phyloP scores from a whole-genome alignment of 2,888 invertebrate species.

The Drosophila lacicola region DNA sequence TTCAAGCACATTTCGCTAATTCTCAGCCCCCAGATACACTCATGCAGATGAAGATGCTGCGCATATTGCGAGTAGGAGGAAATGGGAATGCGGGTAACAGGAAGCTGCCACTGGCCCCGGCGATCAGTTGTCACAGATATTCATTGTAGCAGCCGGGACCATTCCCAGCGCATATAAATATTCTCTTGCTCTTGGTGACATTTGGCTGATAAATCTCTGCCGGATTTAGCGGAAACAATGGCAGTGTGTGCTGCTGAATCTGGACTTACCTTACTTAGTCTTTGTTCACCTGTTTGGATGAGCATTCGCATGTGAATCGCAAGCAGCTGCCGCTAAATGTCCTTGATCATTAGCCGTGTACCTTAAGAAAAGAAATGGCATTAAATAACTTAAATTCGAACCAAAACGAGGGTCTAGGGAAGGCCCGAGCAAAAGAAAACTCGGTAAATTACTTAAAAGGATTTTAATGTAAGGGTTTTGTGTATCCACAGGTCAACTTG shows the following conservation, averaged over 20 bases:
- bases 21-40: slow-evolving; percentile 39
- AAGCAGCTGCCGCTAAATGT: slow-evolving; percentile 57
- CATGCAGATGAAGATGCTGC: slow-evolving; percentile 48
- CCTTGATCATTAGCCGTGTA: slow-evolving; percentile 62
- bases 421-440: slow-evolving; percentile 49
- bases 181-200: slow-evolving; percentile 78
- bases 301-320: slow-evolving; percentile 22
- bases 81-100: slow-evolving; percentile 34
- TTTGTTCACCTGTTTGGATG: slow-evolving; percentile 32
- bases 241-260: slow-evolving; percentile 37
- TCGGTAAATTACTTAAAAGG: slow-evolving; percentile 65
- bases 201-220: slow-evolving; percentile 79
- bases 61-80: slow-evolving; percentile 45
- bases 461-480: slow-evolving; percentile 1
- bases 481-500: too few relatives aligned
- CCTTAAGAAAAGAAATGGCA: slow-evolving; percentile 44
- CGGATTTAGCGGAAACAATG: slow-evolving; percentile 66
- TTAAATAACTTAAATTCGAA: slow-evolving; percentile 37
- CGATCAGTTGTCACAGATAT: slow-evolving; percentile 68
- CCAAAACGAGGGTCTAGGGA: slow-evolving; percentile 35
- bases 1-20: slow-evolving; percentile 74
- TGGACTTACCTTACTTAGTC: slow-evolving; percentile 21
- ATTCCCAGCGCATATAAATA: slow-evolving; percentile 75
- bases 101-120: slow-evolving; percentile 47
- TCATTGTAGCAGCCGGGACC: slow-evolving; percentile 41